Base-by-base conservation (phyloP, 2,888 invertebrate species). In the Machimus rusticus region DNA sequence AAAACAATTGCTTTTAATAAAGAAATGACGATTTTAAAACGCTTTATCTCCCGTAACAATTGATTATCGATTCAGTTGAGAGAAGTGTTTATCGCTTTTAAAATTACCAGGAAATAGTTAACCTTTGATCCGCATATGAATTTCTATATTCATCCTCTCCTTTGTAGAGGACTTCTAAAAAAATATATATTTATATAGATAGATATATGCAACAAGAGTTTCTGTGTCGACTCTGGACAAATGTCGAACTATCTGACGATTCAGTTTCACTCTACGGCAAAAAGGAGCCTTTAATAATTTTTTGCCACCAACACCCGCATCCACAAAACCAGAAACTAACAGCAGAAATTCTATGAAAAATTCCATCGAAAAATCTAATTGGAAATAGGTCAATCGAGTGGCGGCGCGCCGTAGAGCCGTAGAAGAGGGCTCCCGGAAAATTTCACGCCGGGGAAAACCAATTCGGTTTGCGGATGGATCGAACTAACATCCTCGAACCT, bases 291-390 rank as follows among this genome's bases (percentile, higher is more conserved):
- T 66, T 66, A 23, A 66, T 66, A 19, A 66, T 66, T 66, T 66
- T 43, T 78, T 23, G 39, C 39, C 14, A n/a, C 77, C 77, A 9
- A 12, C 39, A 37, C 39, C 39, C 3, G 16, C 23, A 43, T 19
- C 78, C 19, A 23, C 78, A 23, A 43, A 43, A 39, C 23, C 23
- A 43, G 78, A 78, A 78, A 46, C 37, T 78, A 78, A 43, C 66
- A 66, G 66, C 66, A 66, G 23, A 78, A 78, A 78, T 43, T 23
- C 78, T 19, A 78, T 78, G 78, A 78, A 78, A 78, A 28, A 78
- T 78, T 78, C 78, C 76, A 76, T 78, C 78, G 78, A 78, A 78
- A 78, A 78, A 43, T 78, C 78, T 43, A 78, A 78, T 78, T 78
- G 78, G 78, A 78, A 78, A 78, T 78, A 78, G 78, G 78, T 78